Conservation (phyloP, 2,888 invertebrate species). For the Erannis defoliaria region DNA sequence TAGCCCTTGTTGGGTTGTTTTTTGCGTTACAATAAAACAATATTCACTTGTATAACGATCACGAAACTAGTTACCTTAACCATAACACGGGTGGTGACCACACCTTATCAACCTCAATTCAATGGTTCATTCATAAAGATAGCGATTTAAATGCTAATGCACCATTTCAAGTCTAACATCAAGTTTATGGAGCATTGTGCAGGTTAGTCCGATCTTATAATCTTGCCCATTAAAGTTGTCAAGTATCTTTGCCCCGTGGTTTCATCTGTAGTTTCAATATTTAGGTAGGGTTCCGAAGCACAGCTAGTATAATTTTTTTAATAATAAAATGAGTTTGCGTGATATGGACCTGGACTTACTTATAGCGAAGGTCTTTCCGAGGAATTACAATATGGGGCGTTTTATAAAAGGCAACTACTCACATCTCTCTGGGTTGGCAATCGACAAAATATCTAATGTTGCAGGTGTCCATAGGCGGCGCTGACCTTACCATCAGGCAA, state of each 20-base stretch:
- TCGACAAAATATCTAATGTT: too few species aligned
- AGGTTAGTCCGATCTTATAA: conserved; percentile 19
- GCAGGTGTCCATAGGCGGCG: too few species aligned
- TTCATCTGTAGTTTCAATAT: not conserved
- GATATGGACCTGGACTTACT: too few species aligned
- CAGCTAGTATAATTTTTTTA: too few species aligned
- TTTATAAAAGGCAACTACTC: too few species aligned
- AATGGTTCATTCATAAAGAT: conserved; percentile 9
- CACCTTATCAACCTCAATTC: conserved; percentile 12
- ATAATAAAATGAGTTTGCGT: too few species aligned
- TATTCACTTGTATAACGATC: not conserved
- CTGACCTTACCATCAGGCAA: too few species aligned
- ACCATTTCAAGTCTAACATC: conserved; percentile 12
- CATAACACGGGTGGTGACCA: not conserved
- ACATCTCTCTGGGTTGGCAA: too few species aligned
- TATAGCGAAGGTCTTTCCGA: too few species aligned
- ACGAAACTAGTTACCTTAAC: not conserved
- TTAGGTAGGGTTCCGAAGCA: not conserved
- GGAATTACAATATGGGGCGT: too few species aligned
- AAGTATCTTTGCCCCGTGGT: not conserved
- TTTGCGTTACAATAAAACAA: too few species aligned
- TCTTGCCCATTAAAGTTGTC: conserved; percentile 14
- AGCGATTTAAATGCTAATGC: conserved; percentile 21
- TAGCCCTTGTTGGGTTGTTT: too few species aligned
- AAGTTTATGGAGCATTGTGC: conserved; percentile 28